Evolutionary conservation across 2,797 vertebrate species (phyloP).

Genomic region (Acridotheres tristis): DNA sequence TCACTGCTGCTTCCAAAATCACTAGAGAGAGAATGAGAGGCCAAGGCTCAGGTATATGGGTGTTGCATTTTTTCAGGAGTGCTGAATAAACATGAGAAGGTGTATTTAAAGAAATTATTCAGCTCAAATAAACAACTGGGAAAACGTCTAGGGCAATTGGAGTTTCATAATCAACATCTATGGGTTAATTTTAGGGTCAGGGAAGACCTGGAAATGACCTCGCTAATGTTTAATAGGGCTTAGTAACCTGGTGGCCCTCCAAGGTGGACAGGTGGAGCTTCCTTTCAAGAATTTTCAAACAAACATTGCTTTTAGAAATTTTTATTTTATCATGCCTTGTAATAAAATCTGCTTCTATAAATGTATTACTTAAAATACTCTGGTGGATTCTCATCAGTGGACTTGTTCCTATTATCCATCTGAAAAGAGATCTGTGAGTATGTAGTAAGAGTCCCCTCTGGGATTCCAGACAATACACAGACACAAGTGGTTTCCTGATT

Average conservation of each 20-base stretch:
- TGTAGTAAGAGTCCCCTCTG: not conserved
- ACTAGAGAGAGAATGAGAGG: not conserved
- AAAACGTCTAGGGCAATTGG: not conserved
- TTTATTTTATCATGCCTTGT: not conserved
- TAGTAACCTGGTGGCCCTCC: not conserved
- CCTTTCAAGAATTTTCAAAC: constrained; percentile 30
- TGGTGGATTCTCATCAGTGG: not conserved
- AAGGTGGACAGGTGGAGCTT: constrained; percentile 53
- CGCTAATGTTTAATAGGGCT: constrained; percentile 30
- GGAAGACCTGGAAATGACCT: constrained; percentile 43
- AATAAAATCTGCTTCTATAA: not conserved
- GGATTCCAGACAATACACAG: constrained; percentile 47
- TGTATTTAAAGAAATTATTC: constrained; percentile 70
- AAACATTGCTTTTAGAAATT: not conserved
- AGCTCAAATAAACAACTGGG: constrained; percentile 65
- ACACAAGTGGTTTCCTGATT: constrained; percentile 52
- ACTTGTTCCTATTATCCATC: not conserved
- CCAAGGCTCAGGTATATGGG: not conserved
- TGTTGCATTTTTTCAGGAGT: constrained; percentile 40
- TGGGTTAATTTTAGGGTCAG: constrained; percentile 65
- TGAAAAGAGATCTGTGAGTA: not conserved
- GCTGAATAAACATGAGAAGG: constrained; percentile 68
- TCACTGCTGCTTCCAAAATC: not conserved
- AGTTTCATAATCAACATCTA: constrained; percentile 43
- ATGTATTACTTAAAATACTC: constrained; percentile 7